Conservation (phyloP, 2,797 vertebrate genomes). For the Paguma larvata region DNA sequence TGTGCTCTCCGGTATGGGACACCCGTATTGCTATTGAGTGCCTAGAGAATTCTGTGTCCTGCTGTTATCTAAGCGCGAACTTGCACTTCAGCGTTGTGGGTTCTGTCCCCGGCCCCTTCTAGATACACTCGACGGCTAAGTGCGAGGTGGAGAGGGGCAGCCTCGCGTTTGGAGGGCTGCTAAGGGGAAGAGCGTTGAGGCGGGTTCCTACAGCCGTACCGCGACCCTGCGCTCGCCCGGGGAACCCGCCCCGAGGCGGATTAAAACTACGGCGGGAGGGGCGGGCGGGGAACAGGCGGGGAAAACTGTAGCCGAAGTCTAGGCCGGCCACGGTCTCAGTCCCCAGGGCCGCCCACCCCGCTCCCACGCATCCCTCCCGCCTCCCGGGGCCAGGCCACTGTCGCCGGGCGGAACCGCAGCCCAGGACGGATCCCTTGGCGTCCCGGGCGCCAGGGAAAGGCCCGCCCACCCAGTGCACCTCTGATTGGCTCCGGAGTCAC, state of each 20-base stretch:
- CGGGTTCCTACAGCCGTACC: background rate
- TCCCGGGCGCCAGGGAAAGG: background rate
- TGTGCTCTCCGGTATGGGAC: background rate
- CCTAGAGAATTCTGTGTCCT: background rate
- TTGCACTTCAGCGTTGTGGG: fast-evolving
- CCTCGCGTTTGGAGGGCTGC: fast-evolving
- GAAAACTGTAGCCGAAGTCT: background rate
- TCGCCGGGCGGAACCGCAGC: too few relatives aligned
- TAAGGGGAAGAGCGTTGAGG: fast-evolving
- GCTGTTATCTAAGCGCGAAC: background rate
- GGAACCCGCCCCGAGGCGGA: background rate
- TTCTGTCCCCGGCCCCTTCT: background rate
- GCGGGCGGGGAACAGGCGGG: fast-evolving
- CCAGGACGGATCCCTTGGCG: fast-evolving
- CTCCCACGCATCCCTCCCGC: too few relatives aligned
- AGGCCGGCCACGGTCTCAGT: too few relatives aligned
- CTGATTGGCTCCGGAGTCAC: background rate
- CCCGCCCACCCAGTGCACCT: background rate
- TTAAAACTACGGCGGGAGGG: background rate
- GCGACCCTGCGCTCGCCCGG: background rate
- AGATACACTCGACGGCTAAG: background rate
- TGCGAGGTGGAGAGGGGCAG: background rate
- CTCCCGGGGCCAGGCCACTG: background rate
- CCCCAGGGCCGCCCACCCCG: too few relatives aligned
- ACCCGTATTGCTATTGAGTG: fast-evolving